These are phyloP conservation scores for Lutjanus argentimaculatus DNA, from an alignment of 2,797 vertebrate species.

Conservation along the genomic window DNA sequence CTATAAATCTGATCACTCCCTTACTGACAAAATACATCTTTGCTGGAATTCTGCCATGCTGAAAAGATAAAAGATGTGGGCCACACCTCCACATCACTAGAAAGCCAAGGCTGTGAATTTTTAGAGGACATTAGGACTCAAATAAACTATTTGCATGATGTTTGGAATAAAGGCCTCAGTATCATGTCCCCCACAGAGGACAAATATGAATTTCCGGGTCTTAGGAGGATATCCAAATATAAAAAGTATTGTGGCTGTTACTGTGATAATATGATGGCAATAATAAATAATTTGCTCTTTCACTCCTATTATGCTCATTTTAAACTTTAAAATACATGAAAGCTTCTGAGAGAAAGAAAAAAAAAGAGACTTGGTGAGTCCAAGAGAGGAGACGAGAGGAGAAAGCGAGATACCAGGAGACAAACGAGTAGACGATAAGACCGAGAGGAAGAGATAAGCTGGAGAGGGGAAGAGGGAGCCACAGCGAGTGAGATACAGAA, in stretches of 20 bases:
- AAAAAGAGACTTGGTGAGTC: background rate
- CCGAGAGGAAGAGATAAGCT: constrained; percentile 9
- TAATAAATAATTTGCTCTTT: background rate
- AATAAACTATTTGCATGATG: no score
- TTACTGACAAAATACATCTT: no score
- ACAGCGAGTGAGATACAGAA: background rate
- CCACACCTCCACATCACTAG: no score
- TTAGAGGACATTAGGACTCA: no score
- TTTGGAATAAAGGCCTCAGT: no score
- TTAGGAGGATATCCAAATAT: background rate
- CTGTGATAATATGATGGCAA: background rate
- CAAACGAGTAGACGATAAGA: constrained; percentile 15
- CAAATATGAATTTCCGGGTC: no score
- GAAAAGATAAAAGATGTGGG: no score
- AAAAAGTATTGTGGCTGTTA: background rate
- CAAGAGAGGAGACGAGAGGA: background rate
- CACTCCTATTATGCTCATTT: constrained; percentile 23
- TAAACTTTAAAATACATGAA: constrained; percentile 42
- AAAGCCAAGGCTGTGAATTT: no score
- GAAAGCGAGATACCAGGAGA: constrained; percentile 10
- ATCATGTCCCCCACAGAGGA: no score
- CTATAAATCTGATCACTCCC: no score
- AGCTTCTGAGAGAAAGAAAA: constrained; percentile 16
- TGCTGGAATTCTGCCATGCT: no score
- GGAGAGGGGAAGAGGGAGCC: background rate